Base-by-base conservation (phyloP, 2,797 vertebrate genomes). In the Lagodon rhomboides region DNA sequence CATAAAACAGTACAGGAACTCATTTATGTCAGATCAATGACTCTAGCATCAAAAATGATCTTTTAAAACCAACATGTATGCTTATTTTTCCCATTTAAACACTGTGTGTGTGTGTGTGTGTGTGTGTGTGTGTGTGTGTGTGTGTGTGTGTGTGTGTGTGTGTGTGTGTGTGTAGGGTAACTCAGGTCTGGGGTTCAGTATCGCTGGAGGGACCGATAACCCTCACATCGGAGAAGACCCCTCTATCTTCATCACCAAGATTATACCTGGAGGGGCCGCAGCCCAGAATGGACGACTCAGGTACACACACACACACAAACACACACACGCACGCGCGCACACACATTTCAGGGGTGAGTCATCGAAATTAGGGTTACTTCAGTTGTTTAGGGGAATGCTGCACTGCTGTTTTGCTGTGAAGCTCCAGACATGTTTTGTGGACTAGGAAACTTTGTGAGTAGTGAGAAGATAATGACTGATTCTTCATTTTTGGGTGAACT, bases 231-330 rank as follows among this genome's bases (percentile, higher is more conserved):
- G 97, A 88, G 97, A 99, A 80, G 98, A 99, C 93, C 96, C 97
- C 63, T 97, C 97, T 79, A 98, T 99, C 94, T 99, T 99, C 93
- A 99, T 99, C 92, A 99, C 98, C 66, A 99, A 99, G 95, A 98
- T 99, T 85, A 99, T 99, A 87, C 95, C 97, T 0, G 98, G 98
- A 43, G 98, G 98, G 87, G 98, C 98, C 53, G 98, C 98, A 71
- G 97, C 98, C 30, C 97, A 98, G 91, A 98, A 99, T 75, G 97
- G 97, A 90, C 95, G 97, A 91, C 95, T 99, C 92, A 96, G 97
- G 98, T 99, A 95, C 25, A 94, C 25, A 70, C 54, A 63, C 51
- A 66, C 2, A 50, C 41, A 20, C 18, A 38, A 34, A 9, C 44
- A 43, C 53, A 41, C 43, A 64, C 59, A 47, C 50, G n/a, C 38